These are phyloP conservation scores for Erythrocercus mccallii DNA, from an alignment of 2,113 vertebrate species.

Conservation along the genomic window DNA sequence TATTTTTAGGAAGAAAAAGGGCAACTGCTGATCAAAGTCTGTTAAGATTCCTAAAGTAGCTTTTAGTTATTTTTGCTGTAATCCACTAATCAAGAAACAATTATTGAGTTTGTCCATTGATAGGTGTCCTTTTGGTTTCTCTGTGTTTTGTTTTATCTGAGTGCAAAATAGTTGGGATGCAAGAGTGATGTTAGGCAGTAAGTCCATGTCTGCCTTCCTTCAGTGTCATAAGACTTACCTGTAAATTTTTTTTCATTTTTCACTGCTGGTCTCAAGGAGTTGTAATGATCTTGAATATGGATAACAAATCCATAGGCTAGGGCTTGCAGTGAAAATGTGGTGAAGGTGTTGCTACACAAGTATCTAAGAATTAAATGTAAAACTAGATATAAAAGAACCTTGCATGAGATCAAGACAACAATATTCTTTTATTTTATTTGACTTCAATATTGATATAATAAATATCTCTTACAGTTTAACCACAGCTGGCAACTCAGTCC, in stretches of 20 bases:
- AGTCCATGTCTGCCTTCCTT: not conserved
- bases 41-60: not conserved
- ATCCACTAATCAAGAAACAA: not conserved
- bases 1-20: not conserved
- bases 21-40: not conserved
- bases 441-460: not conserved
- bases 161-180: not conserved
- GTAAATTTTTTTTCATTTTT: not conserved
- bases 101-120: not conserved
- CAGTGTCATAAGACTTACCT: not conserved
- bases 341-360: not conserved
- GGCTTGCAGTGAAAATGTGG: not conserved
- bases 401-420: not conserved
- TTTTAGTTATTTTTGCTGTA: not conserved
- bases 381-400: not conserved
- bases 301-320: not conserved
- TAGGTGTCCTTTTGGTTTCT: not conserved
- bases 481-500: not conserved
- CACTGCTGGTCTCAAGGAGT: not conserved
- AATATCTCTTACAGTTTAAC: rapidly evolving
- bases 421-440: not conserved
- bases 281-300: not conserved
- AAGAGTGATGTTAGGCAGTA: not conserved
- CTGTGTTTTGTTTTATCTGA: not conserved
- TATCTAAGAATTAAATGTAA: not conserved